phyloP scores from a whole-genome alignment of 2,797 vertebrate genomes.

The Bradypodion ventrale region DNA sequence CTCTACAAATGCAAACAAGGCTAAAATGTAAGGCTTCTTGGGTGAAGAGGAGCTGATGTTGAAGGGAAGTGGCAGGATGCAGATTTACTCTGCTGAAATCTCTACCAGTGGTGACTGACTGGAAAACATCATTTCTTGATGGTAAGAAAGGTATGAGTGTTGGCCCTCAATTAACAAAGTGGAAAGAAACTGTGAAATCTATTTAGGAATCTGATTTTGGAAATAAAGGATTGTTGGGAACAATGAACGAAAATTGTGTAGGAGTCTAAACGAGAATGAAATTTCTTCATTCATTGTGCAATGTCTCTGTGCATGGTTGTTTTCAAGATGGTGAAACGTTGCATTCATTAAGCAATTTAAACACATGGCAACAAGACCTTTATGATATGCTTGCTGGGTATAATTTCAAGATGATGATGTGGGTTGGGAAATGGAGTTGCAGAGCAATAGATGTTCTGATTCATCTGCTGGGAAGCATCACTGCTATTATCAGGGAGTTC shows the following conservation, averaged over 20 bases:
- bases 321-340: conserved; percentile 49
- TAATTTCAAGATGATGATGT: conserved; percentile 70
- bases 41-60: background rate
- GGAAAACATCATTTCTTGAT: background rate
- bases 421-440: conserved; percentile 64
- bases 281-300: conserved; percentile 72
- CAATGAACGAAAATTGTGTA: conserved; percentile 48
- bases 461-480: conserved; percentile 57
- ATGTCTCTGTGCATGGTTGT: conserved; percentile 66
- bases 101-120: background rate
- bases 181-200: conserved; percentile 6
- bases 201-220: conserved; percentile 34
- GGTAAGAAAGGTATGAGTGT: background rate
- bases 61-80: background rate
- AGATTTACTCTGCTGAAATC: background rate
- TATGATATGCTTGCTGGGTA: conserved; percentile 61
- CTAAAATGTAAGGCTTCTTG: background rate
- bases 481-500: conserved; percentile 33
- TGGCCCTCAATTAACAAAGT: conserved; percentile 7
- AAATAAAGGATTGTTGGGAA: conserved; percentile 33
- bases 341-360: conserved; percentile 61
- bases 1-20: background rate
- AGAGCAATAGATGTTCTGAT: conserved; percentile 55
- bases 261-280: conserved; percentile 64
- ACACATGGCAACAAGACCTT: conserved; percentile 49